These are phyloP conservation scores for Trachurus trachurus DNA, from an alignment of 2,797 vertebrate species.

Conservation along the genomic window DNA sequence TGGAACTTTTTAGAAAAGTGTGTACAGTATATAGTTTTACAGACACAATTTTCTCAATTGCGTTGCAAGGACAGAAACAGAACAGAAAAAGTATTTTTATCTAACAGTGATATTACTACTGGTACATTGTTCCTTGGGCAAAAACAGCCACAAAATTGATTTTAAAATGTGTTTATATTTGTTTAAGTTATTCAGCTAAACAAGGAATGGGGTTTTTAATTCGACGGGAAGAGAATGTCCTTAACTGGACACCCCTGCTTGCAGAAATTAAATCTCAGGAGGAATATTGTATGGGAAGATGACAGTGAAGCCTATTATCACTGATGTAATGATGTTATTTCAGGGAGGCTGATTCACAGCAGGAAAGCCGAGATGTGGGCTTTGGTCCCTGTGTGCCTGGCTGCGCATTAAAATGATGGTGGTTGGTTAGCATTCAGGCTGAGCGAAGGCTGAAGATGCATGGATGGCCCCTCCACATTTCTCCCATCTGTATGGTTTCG, in stretches of 20 bases:
- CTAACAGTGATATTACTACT: background rate
- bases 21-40: background rate
- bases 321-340: conserved; percentile 70
- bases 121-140: conserved; percentile 6
- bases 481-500: conserved; percentile 51
- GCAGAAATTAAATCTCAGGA: conserved; percentile 38
- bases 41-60: conserved; percentile 5
- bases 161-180: conserved; percentile 23
- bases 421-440: conserved; percentile 34
- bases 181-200: conserved; percentile 25
- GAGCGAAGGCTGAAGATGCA: conserved; percentile 24
- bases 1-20: background rate
- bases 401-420: conserved; percentile 34
- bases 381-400: conserved; percentile 35
- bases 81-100: background rate
- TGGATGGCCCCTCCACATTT: conserved; percentile 36
- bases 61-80: background rate
- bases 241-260: conserved; percentile 1
- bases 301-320: conserved; percentile 55
- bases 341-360: conserved; percentile 59
- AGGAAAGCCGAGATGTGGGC: conserved; percentile 50
- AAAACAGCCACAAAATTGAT: conserved; percentile 6
- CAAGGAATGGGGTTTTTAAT: conserved; percentile 13
- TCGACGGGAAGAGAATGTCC: conserved; percentile 15
- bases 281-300: conserved; percentile 32